Conservation (phyloP, 2,888 invertebrate species). For the Cheilosia urbana region DNA sequence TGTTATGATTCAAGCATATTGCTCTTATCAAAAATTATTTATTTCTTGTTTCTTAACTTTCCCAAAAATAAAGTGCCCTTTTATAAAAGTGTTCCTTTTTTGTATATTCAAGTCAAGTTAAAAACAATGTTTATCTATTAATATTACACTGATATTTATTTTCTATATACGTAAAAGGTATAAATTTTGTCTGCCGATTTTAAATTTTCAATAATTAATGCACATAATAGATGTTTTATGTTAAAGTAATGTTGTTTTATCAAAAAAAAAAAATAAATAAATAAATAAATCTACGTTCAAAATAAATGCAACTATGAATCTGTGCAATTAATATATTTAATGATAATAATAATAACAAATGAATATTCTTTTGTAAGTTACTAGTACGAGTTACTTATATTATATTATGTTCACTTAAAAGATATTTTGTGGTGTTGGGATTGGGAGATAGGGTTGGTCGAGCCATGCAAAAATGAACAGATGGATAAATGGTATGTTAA, state of each 20-base stretch:
- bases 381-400: too few relatives aligned
- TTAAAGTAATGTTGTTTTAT: constrained; percentile 8
- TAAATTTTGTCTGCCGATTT: not conserved
- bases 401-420: too few relatives aligned
- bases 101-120: constrained; percentile 5
- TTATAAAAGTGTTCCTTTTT: not conserved
- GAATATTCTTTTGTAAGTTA: too few relatives aligned
- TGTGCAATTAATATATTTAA: not conserved
- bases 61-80: not conserved
- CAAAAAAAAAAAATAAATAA: not conserved
- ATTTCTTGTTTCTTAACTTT: constrained; percentile 6
- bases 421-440: too few relatives aligned
- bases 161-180: not conserved
- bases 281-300: not conserved
- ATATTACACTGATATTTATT: not conserved
- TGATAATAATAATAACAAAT: too few relatives aligned
- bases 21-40: constrained; percentile 7
- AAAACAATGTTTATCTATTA: not conserved
- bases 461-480: too few relatives aligned
- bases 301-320: constrained; percentile 23
- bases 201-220: not conserved
- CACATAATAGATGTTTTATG: not conserved
- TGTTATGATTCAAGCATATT: not conserved
- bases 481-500: too few relatives aligned
- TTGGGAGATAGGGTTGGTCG: too few relatives aligned